Conservation (phyloP, 2,797 vertebrate genomes). For the Danio albolineatus region DNA sequence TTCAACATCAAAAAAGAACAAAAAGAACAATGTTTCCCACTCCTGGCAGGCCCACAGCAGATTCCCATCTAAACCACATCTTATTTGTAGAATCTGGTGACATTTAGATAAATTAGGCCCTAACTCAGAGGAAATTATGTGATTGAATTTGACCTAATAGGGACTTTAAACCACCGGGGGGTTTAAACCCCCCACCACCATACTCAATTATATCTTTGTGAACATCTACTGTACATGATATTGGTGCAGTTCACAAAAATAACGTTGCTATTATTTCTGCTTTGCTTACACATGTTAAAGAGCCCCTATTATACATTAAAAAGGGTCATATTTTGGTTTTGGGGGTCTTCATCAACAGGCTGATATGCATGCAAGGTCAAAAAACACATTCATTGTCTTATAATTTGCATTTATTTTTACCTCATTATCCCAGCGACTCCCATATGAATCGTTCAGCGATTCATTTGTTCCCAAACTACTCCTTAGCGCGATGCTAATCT, state of each 20-base stretch:
- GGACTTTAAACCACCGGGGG: slow-evolving; percentile 37
- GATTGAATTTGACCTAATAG: slow-evolving; percentile 54
- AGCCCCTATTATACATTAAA: no score
- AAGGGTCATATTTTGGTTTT: no score
- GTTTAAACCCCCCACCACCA: neutral
- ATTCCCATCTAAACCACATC: slow-evolving; percentile 52
- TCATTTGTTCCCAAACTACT: no score
- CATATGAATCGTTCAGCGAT: no score
- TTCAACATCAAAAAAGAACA: neutral
- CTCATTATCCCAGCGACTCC: no score
- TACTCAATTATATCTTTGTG: neutral
- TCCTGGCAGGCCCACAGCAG: neutral
- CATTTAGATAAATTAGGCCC: slow-evolving; percentile 46
- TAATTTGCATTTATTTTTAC: no score
- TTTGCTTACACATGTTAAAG: slow-evolving; percentile 1
- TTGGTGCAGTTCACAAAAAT: neutral
- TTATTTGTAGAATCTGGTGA: slow-evolving; percentile 24
- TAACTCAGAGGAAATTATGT: slow-evolving; percentile 51
- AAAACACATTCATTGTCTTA: no score
- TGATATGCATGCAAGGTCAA: no score
- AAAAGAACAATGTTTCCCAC: slow-evolving; percentile 15
- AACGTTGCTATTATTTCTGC: neutral
- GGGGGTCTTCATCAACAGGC: no score
- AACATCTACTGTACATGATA: neutral
- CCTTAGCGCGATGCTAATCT: no score